Base-by-base conservation (phyloP, 2,888 invertebrate species). In the Portevinia maculata region DNA sequence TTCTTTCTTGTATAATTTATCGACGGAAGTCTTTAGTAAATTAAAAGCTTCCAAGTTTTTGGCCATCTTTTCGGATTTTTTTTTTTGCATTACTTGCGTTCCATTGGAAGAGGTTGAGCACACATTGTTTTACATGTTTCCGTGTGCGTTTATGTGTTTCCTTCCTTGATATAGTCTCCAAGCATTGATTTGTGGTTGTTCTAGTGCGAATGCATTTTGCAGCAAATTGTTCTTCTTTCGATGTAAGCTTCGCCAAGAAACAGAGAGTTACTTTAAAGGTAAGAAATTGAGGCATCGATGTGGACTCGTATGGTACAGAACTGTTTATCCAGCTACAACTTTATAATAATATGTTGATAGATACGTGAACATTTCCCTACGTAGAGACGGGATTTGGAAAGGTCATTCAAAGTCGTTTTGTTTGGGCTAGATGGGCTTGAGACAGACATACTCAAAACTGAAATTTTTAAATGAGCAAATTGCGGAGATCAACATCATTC, bases 11-110 rank as follows among this genome's bases (percentile, higher is more conserved):
- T 73, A 83, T 83, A 83, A 83, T 83, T 83, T 83, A 83, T 83
- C 44, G 83, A 73, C 71, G 83, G 83, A 83, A 83, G 83, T 83
- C 83, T 83, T 83, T 83, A 83, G 83, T 83, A 83, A 83, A 83
- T 83, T 83, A 83, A 83, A 83, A 78, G 83, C 78, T 67, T 78
- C 83, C 78, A 83, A 83, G 55, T 83, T 83, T 71, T 83, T 83
- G 83, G 71, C 62, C 55, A 73, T 73, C 50, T 41, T 67, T 67
- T 70, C 39, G 60, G 19, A 32, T 8, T 24, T 53, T 24, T 21
- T 59, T 64, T 41, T 41, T 48, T 21, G 28, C 39, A 17, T 21
- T 67, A 15, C 13, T 46, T 46, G 34, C 8, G 11, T 71, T 53
- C 21, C 21, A 11, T 48, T 57, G 37, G 32, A 24, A 24, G 2